Evolutionary conservation across 2,113 vertebrate genomes (phyloP), one percentile per base, ranked within the genome.

Genomic region (Montifringilla adamsi): DNA sequence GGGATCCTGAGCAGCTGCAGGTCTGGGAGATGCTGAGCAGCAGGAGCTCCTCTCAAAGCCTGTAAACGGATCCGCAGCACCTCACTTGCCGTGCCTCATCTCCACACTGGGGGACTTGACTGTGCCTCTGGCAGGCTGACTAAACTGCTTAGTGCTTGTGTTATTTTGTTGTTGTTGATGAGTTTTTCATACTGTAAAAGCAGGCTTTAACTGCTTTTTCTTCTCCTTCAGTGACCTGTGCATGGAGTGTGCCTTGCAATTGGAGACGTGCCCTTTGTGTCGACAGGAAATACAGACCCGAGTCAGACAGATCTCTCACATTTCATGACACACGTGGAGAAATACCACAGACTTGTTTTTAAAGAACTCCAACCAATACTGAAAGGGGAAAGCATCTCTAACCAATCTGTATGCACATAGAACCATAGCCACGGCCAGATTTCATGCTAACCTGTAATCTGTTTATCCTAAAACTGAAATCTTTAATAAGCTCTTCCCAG

Each of bases 161-260:
- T 24, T 47, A 24, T 30, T 46, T 46, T n/a, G 15, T 35, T 28
- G 1, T 15, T 58, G 63, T 4, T 22, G 1, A 13, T 43, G 9
- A 15, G 15, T 22, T 90, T 78, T 85, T 49, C 1, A 0, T 55
- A 7, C 14, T 41, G 27, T 62, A 70, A 88, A 96, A 35, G 74
- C 23, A 47, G 17, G 6, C 86, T 88, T 93, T 92, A 64, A 93
- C 24, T 43, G 37, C 33, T 75, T 37, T 80, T 60, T n/a, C n/a
- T 73, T 92, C 85, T 60, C 95, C 70, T 84, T 46, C 96, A 99
- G 99, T 91, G 99, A 99, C 97, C 98, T 99, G 97, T 99, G 99
- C 98, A 99, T 99, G 99, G 99, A 99, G 97, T 99, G 99, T 99
- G 99, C 99, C 98, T 99, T 99, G 99, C 99, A 99, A 94, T 98